These are phyloP conservation scores for Leucophenga montana DNA, from an alignment of 2,888 invertebrate genomes.

Conservation along the genomic window DNA sequence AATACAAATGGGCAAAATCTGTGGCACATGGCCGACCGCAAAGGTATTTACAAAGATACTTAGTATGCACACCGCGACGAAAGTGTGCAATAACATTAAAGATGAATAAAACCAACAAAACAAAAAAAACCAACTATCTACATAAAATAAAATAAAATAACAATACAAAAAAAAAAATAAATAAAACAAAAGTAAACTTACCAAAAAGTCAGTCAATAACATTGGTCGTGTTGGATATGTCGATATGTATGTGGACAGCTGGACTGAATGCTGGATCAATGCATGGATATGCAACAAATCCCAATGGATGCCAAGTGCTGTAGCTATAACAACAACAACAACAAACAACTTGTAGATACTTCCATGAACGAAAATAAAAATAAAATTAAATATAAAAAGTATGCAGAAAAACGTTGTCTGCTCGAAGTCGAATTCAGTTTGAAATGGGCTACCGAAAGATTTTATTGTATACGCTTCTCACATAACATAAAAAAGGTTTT, in stretches of 20 bases:
- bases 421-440: too few species aligned
- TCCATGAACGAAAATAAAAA: neutral
- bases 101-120: too few species aligned
- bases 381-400: neutral
- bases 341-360: slow-evolving; percentile 10
- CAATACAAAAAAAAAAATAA: neutral
- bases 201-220: neutral
- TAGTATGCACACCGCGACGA: neutral
- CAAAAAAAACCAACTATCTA: neutral
- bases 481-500: too few species aligned
- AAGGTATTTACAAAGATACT: neutral
- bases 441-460: too few species aligned
- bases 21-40: neutral
- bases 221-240: neutral
- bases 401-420: neutral
- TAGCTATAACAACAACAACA: neutral
- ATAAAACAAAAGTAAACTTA: neutral
- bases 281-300: neutral
- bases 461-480: too few species aligned
- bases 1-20: neutral
- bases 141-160: neutral
- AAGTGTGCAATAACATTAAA: neutral
- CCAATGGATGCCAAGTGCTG: neutral
- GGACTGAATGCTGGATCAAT: neutral
- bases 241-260: neutral